phyloP scores from a whole-genome alignment of 2,113 vertebrate species.

The Dicentrarchus labrax region DNA sequence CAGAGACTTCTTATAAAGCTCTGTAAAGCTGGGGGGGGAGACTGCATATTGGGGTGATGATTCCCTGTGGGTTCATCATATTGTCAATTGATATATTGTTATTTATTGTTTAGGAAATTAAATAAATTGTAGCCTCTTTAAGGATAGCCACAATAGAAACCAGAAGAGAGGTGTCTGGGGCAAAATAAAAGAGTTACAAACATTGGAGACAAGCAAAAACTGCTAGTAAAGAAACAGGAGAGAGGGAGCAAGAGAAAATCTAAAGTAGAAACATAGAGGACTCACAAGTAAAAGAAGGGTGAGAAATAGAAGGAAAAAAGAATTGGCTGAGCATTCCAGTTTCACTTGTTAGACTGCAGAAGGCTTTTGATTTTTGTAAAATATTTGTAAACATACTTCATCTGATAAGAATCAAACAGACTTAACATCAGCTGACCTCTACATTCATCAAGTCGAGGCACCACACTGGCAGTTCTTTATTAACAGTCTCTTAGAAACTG shows the following conservation, averaged over 20 bases:
- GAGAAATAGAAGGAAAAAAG: conserved; percentile 14
- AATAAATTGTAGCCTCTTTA: neutral
- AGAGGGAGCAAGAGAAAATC: neutral
- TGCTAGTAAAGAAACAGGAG: neutral
- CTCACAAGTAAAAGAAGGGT: neutral
- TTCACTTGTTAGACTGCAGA: conserved; percentile 9
- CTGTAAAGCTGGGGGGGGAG: neutral
- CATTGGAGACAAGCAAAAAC: neutral
- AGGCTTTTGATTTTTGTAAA: neutral
- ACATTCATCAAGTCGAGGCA: neutral
- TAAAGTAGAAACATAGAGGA: neutral
- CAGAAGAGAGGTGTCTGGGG: neutral
- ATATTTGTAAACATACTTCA: neutral
- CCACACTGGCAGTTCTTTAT: neutral
- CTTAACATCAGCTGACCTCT: conserved; percentile 16
- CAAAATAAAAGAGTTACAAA: conserved; percentile 8
- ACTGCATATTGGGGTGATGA: neutral
- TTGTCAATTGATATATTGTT: neutral
- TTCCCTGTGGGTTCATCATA: neutral
- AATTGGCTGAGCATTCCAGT: neutral
- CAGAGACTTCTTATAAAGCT: neutral
- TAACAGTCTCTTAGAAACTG: conserved; percentile 22
- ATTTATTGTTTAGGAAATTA: no score
- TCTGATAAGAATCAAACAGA: conserved; percentile 26
- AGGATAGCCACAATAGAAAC: neutral